Base-by-base conservation (phyloP, 2,888 invertebrate species). In the Microplitis manilae region DNA sequence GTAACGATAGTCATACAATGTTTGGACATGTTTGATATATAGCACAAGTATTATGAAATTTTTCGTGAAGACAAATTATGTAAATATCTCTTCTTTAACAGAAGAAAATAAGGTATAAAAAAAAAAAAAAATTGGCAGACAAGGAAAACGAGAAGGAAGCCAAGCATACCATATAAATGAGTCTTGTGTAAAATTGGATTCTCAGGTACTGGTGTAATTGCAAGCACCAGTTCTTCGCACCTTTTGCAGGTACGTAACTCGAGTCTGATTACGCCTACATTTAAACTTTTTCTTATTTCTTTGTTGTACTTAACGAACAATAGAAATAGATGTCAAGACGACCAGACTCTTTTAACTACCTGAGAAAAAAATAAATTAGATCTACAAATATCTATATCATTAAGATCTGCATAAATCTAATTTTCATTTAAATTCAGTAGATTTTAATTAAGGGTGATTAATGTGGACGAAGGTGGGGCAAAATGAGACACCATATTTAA, bases 191-290 rank as follows among this genome's bases (percentile, higher is more conserved):
- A 83, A 84, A 84, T 84, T 83, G 81, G 82, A 84, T 83, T 79
- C 81, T 80, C 81, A 80, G 81, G 80, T 84, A 84, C 82, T 78
- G 81, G 81, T 80, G 82, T 82, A 84, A 83, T 83, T 83, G 81
- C 83, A 79, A 80, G 80, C 79, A 81, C 39, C 13, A n/a, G 79
- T 79, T 79, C 79, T 80, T 79, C 69, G 76, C 79, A 79, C 79
- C 77, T 80, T 78, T 67, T 76, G 67, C 76, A 59, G 61, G 69
- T 40, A 77, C 75, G 73, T 80, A 80, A 78, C 81, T 81, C 79
- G 79, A 79, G 80, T 80, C 76, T 73, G 75, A 72, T 62, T 79
- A 81, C 71, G 73, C 72, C 65, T 76, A 78, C 75, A 41, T 75
- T 73, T 65, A 72, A 40, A 39, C 69, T 73, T 76, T 64, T 65